Base-by-base conservation (phyloP, 1,140 invertebrate genomes). In the Forficula auricularia region DNA sequence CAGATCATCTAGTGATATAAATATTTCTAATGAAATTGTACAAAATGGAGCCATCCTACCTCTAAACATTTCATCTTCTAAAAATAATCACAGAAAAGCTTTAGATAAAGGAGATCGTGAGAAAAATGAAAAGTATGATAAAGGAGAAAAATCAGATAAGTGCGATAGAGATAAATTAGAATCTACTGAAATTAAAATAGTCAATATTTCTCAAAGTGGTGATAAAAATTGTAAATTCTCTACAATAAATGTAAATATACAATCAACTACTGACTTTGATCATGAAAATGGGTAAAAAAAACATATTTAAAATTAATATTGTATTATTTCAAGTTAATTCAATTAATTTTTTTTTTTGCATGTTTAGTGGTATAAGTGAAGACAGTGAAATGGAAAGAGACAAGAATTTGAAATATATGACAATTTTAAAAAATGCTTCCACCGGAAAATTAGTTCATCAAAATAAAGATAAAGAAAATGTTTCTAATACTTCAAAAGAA, bases 401-500 rank as follows among this genome's bases (percentile, higher is more conserved):
- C 32, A 71, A 68, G 58, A 62, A 56, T 42, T 50, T 56, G 13
- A 71, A 57, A 46, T 47, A 48, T 30, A 19, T n/a, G 12, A n/a
- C 13, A n/a, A 45, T 22, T 20, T 10, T 40, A 15, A 49, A 64
- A 45, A 65, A 67, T 19, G 47, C 58, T 27, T 54, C 55, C 19
- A 27, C 22, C 10, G 22, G 22, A 27, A 27, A 27, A 27, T 27
- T 27, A 27, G 22, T 4, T 27, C 22, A 27, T 27, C 22, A 27
- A 6, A 27, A 27, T 27, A 27, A 27, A 27, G 22, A 27, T 6
- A 27, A 27, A 55, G 64, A 72, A 60, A 65, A 67, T 52, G 61
- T 64, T 46, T 58, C 65, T 48, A 73, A 64, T 60, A 65, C 59
- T 52, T 63, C 70, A 60, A 66, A 68, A 54, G 72, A 75, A 61